phyloP scores from a whole-genome alignment of 2,888 invertebrate species.

The Pammene aurita region DNA sequence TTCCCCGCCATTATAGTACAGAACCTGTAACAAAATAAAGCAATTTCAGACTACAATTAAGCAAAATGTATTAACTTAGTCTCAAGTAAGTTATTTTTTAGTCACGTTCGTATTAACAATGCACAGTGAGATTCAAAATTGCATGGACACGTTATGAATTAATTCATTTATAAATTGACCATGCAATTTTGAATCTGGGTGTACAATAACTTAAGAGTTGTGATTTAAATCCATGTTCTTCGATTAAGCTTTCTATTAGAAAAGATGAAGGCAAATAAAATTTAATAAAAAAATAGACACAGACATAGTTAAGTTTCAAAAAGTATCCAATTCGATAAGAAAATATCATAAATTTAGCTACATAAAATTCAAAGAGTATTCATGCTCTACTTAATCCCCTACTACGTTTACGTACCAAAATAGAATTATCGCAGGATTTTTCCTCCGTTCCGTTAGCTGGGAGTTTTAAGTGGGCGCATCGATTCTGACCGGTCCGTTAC shows the following conservation, averaged over 20 bases:
- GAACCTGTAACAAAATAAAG: conserved; percentile 60
- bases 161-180: no score
- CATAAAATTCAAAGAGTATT: not conserved
- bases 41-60: not conserved
- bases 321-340: not conserved
- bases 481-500: conserved; percentile 15
- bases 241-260: no score
- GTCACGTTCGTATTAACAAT: no score
- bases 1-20: conserved; percentile 57
- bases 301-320: no score
- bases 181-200: no score
- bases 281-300: no score
- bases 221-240: no score
- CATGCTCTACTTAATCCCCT: not conserved
- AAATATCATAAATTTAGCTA: not conserved
- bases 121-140: no score
- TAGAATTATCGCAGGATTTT: conserved; percentile 13
- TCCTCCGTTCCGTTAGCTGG: conserved; percentile 6
- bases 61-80: no score
- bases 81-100: no score
- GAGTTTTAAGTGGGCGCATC: conserved; percentile 25
- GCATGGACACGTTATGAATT: no score
- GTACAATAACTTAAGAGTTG: no score
- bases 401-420: conserved; percentile 1
- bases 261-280: not conserved